Conservation (phyloP, 2,888 invertebrate species). For the Diaphora mendica region DNA sequence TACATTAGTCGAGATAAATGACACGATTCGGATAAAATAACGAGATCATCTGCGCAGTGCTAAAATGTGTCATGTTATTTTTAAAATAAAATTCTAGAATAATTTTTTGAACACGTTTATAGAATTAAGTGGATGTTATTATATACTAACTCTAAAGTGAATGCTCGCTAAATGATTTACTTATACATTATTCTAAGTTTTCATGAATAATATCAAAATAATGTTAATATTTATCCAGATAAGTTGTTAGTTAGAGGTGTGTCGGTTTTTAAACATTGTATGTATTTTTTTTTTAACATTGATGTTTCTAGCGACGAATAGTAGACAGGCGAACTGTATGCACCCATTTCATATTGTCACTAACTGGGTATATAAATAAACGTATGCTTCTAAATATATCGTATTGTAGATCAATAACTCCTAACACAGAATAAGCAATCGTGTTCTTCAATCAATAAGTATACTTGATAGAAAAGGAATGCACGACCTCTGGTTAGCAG, state of each 20-base stretch:
- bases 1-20: constrained; percentile 48
- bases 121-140: not conserved
- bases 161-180: not conserved
- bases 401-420: too few species aligned
- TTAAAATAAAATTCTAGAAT: not conserved
- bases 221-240: not conserved
- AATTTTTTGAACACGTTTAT: not conserved
- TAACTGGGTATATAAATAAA: too few species aligned
- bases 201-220: not conserved
- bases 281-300: too few species aligned
- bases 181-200: not conserved
- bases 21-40: constrained; percentile 31
- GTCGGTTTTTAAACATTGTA: not conserved
- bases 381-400: too few species aligned
- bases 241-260: not conserved
- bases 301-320: too few species aligned
- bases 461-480: too few species aligned
- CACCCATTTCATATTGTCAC: too few species aligned
- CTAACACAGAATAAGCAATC: too few species aligned
- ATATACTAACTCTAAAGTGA: not conserved
- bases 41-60: constrained; percentile 24
- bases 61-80: constrained; percentile 10
- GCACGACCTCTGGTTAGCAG: too few species aligned
- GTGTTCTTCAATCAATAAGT: too few species aligned
- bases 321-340: too few species aligned